A percentile compares a stretch with the other conserved stretches of the same genome.
phyloP scores from a whole-genome alignment of 2,888 invertebrate genomes.

The Terebella lapidaria region DNA sequence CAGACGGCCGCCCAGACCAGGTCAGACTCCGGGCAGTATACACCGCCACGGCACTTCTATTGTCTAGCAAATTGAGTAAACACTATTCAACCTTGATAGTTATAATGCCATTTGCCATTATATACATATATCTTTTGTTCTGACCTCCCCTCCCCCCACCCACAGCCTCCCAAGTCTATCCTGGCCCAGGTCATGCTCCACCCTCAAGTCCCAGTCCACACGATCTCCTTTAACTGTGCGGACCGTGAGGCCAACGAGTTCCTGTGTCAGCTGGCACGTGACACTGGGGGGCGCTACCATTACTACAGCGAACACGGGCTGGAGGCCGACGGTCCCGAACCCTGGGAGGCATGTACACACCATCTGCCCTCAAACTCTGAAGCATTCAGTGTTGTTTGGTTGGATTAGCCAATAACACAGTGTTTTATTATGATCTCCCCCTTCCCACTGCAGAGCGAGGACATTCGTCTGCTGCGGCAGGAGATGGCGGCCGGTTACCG shows the following conservation, averaged over 20 bases:
- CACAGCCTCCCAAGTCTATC: slow-evolving; percentile 51
- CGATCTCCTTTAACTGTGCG: slow-evolving; percentile 54
- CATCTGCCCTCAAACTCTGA: too few species aligned
- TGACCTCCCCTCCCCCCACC: too few species aligned
- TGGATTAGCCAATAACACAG: too few species aligned
- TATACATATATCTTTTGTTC: too few species aligned
- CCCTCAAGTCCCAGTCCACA: slow-evolving; percentile 49
- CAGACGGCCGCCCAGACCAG: slow-evolving; percentile 53
- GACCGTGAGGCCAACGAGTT: slow-evolving; percentile 51
- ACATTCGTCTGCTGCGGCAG: slow-evolving; percentile 45
- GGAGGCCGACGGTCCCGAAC: slow-evolving; percentile 43
- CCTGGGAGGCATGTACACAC: slow-evolving; percentile 43
- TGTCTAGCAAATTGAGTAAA: too few species aligned
- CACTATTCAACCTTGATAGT: too few species aligned
- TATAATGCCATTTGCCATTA: too few species aligned
- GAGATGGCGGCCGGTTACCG: slow-evolving; percentile 40
- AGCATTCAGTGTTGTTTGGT: too few species aligned
- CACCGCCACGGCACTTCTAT: too few species aligned
- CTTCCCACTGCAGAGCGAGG: slow-evolving; percentile 54
- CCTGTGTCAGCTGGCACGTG: slow-evolving; percentile 44
- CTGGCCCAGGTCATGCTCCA: slow-evolving; percentile 51
- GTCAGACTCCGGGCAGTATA: too few species aligned
- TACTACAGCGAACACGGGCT: slow-evolving; percentile 46
- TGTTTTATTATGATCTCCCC: too few species aligned
- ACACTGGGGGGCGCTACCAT: slow-evolving; percentile 51